Percentiles rank a stretch among this genome's conserved stretches.
Conservation (phyloP, 2,113 vertebrate species). For the Syngnathus typhle region DNA sequence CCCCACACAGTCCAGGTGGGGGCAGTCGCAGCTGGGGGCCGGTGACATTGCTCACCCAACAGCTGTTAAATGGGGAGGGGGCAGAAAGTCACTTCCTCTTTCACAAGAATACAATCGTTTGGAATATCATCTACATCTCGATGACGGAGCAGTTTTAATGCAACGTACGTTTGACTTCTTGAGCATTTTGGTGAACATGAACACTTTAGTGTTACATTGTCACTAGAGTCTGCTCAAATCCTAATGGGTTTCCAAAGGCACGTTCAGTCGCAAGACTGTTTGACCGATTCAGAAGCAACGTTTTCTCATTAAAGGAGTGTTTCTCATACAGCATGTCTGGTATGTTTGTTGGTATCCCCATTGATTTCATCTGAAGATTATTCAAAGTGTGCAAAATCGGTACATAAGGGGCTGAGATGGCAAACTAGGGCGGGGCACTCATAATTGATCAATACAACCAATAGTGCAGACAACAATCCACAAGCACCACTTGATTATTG, state of each 20-base stretch:
- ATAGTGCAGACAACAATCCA: neutral
- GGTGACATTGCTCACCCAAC: conserved; percentile 71
- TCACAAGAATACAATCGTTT: neutral
- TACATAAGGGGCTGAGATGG: neutral
- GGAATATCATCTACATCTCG: neutral
- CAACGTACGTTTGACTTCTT: too few relatives aligned
- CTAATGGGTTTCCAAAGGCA: too few relatives aligned
- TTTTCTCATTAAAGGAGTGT: too few relatives aligned
- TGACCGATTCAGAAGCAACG: too few relatives aligned
- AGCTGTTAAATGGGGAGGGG: conserved; percentile 17
- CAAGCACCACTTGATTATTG: neutral
- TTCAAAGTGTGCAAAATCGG: neutral
- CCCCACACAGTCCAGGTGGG: conserved; percentile 92
- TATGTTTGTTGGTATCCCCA: too few relatives aligned
- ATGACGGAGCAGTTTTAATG: too few relatives aligned
- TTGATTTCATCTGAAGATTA: neutral
- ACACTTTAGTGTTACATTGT: too few relatives aligned
- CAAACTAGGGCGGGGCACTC: neutral
- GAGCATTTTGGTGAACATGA: too few relatives aligned
- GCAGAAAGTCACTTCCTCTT: neutral
- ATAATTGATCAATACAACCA: neutral
- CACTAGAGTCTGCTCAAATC: too few relatives aligned
- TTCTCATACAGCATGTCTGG: too few relatives aligned
- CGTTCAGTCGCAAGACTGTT: too few relatives aligned
- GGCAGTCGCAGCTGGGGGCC: conserved; percentile 74